These are phyloP conservation scores for Aldabrachelys gigantea DNA, from an alignment of 2,113 vertebrate species.

Conservation along the genomic window DNA sequence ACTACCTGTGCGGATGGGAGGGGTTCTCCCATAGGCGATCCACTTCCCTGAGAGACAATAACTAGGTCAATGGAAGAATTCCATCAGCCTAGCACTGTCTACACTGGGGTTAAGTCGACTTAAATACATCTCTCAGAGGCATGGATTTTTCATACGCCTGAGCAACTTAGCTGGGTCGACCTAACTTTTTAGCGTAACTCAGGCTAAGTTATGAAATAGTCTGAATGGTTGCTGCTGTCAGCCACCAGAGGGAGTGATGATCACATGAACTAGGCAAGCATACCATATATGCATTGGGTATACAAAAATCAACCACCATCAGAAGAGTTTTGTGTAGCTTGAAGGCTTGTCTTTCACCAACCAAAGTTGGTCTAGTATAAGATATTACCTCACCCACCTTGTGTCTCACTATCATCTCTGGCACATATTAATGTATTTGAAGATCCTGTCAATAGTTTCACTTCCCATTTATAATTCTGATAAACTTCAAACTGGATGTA, in stretches of 20 bases:
- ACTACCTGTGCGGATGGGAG: not conserved
- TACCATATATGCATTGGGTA: not conserved
- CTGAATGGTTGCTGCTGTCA: not conserved
- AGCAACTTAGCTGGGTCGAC: not conserved
- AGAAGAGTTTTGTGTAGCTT: not conserved
- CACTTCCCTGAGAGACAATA: not conserved
- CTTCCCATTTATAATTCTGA: not conserved
- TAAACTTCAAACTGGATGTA: not conserved
- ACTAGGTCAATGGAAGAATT: not conserved
- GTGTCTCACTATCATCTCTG: not conserved
- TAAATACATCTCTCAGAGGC: not conserved
- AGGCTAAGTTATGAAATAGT: not conserved
- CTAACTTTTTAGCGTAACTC: not conserved
- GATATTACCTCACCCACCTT: not conserved
- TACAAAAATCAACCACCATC: not conserved
- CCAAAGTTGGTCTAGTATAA: not conserved
- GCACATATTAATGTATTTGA: not conserved
- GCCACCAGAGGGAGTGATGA: constrained; percentile 48
- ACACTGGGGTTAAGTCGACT: not conserved
- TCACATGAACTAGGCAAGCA: not conserved
- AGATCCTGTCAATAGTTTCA: not conserved
- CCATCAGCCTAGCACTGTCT: not conserved
- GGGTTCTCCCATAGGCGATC: not conserved
- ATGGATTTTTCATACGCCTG: not conserved
- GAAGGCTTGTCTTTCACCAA: not conserved